Base-by-base conservation (phyloP, 2,797 vertebrate genomes). In the Anisognathus igniventris region DNA sequence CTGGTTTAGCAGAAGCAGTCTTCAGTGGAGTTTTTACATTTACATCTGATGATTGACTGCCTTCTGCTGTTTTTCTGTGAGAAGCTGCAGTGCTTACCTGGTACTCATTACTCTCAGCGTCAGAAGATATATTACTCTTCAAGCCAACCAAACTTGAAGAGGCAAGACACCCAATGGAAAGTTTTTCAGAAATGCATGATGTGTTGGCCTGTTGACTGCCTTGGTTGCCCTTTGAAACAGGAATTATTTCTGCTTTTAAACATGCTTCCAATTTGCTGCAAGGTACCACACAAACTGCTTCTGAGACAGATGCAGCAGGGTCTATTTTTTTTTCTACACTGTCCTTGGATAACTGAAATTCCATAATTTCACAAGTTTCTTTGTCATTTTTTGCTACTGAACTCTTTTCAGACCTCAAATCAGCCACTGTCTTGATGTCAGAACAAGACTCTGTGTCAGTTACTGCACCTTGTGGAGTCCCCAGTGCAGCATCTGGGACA, bases 1-100 rank as follows among this genome's bases (percentile, higher is more conserved):
- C 95, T 57, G 95, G 91, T 58, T 97, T 98, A n/a, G 90, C 96
- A 81, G 97, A 75, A 30, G 93, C 16, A 54, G n/a, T 72, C 80
- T 86, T 97, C 44, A 51, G 14, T 6, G 79, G 90, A 40, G 9
- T 90, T 89, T 91, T 94, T 6, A 60, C 24, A 50, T 71, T 88
- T 82, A 70, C 84, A 39, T 93, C 71, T 30, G 77, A 73, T 70
- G 51, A 48, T 22, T 16, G 90, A 44, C 25, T 75, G 47, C 47
- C 61, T 91, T 95, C 93, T 60, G 35, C 54, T 30, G 37, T 16
- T 94, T 92, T 93, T 33, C 44, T 80, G 37, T 60, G 62, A 51
- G 86, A 80, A 81, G 84, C 39, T 58, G 75, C 22, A 20, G 16
- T 56, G 44, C 35, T 74, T 74, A 37, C 48, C 75, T 64, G 90